Base-by-base conservation (phyloP, 1,140 invertebrate genomes). In the Drosophila pseudoananassae region DNA sequence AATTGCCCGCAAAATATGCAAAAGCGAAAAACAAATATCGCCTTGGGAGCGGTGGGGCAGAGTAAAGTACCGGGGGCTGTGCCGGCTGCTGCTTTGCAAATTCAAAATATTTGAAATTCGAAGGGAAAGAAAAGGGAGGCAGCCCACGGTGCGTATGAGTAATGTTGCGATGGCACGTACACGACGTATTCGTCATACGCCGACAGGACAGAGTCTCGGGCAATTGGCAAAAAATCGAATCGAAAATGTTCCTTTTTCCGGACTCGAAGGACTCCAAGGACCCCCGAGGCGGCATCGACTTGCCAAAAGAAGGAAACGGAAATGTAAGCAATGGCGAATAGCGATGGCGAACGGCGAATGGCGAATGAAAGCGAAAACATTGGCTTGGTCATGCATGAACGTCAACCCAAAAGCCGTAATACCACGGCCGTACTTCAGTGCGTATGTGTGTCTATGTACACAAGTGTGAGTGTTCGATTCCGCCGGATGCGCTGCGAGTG, bases 1-100 rank as follows among this genome's bases (percentile, higher is more conserved):
- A 87, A 87, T 87, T 87, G 69, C 58, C 65, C 78, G 80, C 69
- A 82, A 85, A 78, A 85, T 85, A 85, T 85, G 81, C 81, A 87
- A 85, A 78, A 82, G 47, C 64, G 73, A 68, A 82, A 85, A 82
- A 70, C 83, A 85, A 87, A 85, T 87, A 82, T 77, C 61, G 74
- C 25, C 58, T 47, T 43, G 74, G 63, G 73, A 71, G 46, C 64
- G 17, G 38, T 27, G 6, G 25, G 25, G 6, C 6, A 27, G 25
- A 27, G 25, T 6, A 27, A 27, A 27, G 25, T 27, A 43, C 9
- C 6, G 15, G 40, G n/a, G 40, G 10, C 5, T 8, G 3, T 14
- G 38, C 12, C 4, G 3, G n/a, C 38, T 40, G 7, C 36, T 8
- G 46, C 23, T 31, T 15, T 29, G 6, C 46, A 43, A 23, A 38